Evolutionary conservation across 2,888 invertebrate genomes (phyloP), one percentile per base, ranked within the genome.

Genomic region (Spodoptera picta): DNA sequence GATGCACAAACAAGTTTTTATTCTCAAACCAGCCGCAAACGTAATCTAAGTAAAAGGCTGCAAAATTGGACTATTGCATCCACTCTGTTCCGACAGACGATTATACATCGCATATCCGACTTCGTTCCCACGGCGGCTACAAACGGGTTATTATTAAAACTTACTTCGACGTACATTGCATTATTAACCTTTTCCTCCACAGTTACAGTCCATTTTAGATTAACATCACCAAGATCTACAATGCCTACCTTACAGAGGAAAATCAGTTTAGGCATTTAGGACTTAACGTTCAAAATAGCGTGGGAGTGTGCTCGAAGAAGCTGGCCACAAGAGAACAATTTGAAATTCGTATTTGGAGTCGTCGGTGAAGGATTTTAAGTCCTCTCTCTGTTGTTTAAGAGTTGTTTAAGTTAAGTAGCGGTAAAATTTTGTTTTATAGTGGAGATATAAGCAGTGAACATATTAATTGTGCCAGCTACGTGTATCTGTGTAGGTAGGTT

Each of bases 111-210:
- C 93, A 92, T 93, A 93, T 93, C 93, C 93, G 91, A 93, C 90
- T 90, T 79, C 89, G 94, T 94, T 94, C 94, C 94, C 94, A 94
- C 94, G 94, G 90, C 92, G 87, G 88, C 89, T 86, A 86, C 92
- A 93, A 93, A 94, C 94, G 90, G 90, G 94, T 94, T 93, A 94
- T 94, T 94, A 94, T 93, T 93, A 93, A 93, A 93, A 93, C 93
- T 89, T 87, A 89, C 88, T 87, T 67, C 79, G 65, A 11, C 44
- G 62, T 73, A 54, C 88, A 87, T 69, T 61, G 66, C 47, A 91
- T 82, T 84, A 76, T 75, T 73, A 73, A 85, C 88, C 80, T 77
- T 91, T 87, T 51, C 10, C 2, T 45, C 11, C 42, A 1, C 19
- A 4, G 0, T 10, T 85, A 92, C 69, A 84, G 87, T 83, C 49